Evolutionary conservation across 2,113 vertebrate genomes (phyloP).

Genomic region (Ploceus nigricollis): DNA sequence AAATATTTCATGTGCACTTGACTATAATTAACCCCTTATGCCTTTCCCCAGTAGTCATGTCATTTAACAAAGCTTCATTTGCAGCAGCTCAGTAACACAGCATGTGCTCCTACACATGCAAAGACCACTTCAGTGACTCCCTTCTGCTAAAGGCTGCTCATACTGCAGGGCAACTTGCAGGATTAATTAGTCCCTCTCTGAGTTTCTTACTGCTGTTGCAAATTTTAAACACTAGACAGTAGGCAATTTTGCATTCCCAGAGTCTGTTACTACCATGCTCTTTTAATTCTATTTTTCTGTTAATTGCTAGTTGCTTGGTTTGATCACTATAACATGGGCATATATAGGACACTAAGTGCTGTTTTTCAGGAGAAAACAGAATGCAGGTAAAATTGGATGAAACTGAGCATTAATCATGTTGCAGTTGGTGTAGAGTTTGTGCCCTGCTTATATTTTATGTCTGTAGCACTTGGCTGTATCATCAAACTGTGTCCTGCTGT

Average conservation of each 20-base stretch:
- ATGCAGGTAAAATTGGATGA: background rate
- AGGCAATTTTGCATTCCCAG: background rate
- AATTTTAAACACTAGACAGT: background rate
- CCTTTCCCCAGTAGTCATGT: background rate
- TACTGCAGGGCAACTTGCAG: background rate
- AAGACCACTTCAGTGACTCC: background rate
- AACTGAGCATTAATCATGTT: background rate
- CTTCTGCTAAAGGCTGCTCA: background rate
- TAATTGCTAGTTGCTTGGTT: background rate
- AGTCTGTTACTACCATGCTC: background rate
- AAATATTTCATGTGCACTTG: constrained; percentile 16
- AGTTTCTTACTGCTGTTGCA: background rate
- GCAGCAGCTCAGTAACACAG: background rate
- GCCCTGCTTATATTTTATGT: background rate
- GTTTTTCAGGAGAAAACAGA: background rate
- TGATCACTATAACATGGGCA: background rate
- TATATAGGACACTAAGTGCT: background rate
- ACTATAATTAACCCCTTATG: constrained; percentile 26
- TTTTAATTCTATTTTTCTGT: background rate
- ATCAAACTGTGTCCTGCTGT: background rate
- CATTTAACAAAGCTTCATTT: background rate
- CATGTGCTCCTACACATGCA: background rate
- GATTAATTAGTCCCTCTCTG: background rate
- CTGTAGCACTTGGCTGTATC: background rate
- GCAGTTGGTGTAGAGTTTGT: background rate